Evolutionary conservation across 2,888 invertebrate genomes (phyloP), one percentile per base, ranked within the genome.

Genomic region (Cremastinae sp.): DNA sequence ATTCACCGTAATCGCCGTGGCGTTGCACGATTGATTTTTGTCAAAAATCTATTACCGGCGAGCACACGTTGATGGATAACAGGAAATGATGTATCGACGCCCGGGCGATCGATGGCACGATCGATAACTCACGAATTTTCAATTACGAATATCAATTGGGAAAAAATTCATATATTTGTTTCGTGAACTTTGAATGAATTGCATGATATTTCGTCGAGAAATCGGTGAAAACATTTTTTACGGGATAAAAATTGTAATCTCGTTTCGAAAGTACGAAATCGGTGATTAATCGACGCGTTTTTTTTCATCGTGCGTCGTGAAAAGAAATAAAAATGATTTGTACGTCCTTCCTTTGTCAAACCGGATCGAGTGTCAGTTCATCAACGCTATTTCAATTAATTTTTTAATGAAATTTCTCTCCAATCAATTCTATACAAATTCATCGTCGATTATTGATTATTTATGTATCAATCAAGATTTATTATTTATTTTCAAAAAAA

Each of bases 11-110:
- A 5, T 4, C 38, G 43, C 51, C 10, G 18, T 28, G 34, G 14
- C 51, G 9, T 43, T 49, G 62, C 41, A 18, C 16, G 68, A 74
- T 74, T 58, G 69, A 69, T 74, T 74, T 64, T 58, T 43, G 64
- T 59, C 58, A 36, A 59, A 74, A 74, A 74, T 69, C 74, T 54
- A 74, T 64, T 70, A 74, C 41, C 47, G 45, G 41, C n/a, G 20
- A 70, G 14, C n/a, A 18, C 28, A 43, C 34, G 10, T 47, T 59
- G 69, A 69, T 53, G 64, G 56, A 69, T 69, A 58, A 58, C 58
- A 51, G 36, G 8, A 53, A 28, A 28, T 70, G 70, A 74, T 74
- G 18, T 59, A 70, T 74, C 16, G 70, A 53, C 45, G 28, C 28
- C 14, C 38, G 14, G 51, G 10, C 36, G 58, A 36, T 59, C 20